Evolutionary conservation across 64 coral and sea anemone species (phyloP), one percentile per base, ranked within the genome.

Genomic region (Pocillopora verrucosa): DNA sequence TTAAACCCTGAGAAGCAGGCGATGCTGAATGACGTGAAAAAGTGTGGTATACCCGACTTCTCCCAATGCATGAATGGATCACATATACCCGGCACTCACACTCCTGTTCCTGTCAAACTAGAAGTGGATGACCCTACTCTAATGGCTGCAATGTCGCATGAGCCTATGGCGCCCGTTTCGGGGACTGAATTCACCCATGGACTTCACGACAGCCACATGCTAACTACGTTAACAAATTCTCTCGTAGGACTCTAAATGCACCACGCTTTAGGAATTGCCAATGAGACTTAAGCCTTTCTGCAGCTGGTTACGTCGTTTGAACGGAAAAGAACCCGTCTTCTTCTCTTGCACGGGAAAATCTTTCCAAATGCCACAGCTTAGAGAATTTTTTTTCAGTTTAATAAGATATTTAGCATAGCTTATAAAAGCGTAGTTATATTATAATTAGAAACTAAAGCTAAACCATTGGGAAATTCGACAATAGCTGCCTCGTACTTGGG

Each of bases 201-300:
- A 93, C 89, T 96, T 61, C 92, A 92, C 20, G 95, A 96, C 37
- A 90, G 73, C 37, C 91, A 96, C 77, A 96, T 96, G 95, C 84
- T 96, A 60, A 96, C 95, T 51, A 96, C 95, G 34, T 86, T 96
- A 65, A 96, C 95, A 56, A 96, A 96, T 82, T 90, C 95, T 82
- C 83, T 96, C 93, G 95, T 96, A 92, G 95, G 95, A 93, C 91
- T 96, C 67, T 96, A 93, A 83, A 91, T 76, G 58, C 36, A 75
- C 20, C 61, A 75, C 88, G 64, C 20, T 63, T 81, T 68, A 56
- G 68, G 51, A 67, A 36, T 70, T 70, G 17, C 38, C 25, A 12
- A 62, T 62, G 16, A 60, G 13, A 9, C 75, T 56, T 59, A 59
- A 51, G 76, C 56, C 76, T 59, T n/a, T 79, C 82, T 84, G 14